These are phyloP conservation scores for Amblyjoppa fuscipennis DNA, from an alignment of 2,888 invertebrate genomes.

Conservation along the genomic window DNA sequence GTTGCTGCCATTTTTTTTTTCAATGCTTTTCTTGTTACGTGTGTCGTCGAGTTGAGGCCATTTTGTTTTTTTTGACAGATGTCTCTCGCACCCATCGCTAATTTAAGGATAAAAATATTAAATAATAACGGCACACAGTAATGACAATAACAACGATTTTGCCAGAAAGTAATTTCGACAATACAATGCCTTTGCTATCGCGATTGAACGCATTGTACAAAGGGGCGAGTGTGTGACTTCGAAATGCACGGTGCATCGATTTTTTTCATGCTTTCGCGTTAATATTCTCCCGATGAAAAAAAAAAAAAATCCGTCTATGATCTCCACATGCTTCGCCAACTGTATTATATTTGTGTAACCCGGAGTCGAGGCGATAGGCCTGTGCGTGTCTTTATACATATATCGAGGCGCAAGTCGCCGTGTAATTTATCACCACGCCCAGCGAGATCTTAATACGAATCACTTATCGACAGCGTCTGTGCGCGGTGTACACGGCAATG, in stretches of 20 bases:
- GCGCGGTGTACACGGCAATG: slow-evolving; percentile 5
- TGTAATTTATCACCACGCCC: slow-evolving; percentile 80
- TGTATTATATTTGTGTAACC: slow-evolving; percentile 53
- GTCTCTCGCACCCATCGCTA: neutral
- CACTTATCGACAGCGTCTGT: slow-evolving; percentile 74
- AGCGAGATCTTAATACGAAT: slow-evolving; percentile 81
- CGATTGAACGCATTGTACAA: slow-evolving; percentile 12
- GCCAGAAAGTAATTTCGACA: neutral
- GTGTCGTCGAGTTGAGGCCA: too few relatives aligned
- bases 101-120: neutral
- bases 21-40: too few relatives aligned
- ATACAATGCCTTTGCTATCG: slow-evolving; percentile 15
- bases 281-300: slow-evolving; percentile 12
- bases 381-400: slow-evolving; percentile 43
- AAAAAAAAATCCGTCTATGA: neutral
- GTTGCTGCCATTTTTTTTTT: too few relatives aligned
- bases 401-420: slow-evolving; percentile 71
- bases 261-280: slow-evolving; percentile 49
- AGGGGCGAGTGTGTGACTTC: neutral
- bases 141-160: neutral
- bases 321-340: slow-evolving; percentile 2
- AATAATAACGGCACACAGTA: neutral
- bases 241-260: slow-evolving; percentile 33
- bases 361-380: slow-evolving; percentile 6
- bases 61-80: too few relatives aligned